phyloP scores from a whole-genome alignment of 2,113 vertebrate genomes.

The Cyrtonyx montezumae region DNA sequence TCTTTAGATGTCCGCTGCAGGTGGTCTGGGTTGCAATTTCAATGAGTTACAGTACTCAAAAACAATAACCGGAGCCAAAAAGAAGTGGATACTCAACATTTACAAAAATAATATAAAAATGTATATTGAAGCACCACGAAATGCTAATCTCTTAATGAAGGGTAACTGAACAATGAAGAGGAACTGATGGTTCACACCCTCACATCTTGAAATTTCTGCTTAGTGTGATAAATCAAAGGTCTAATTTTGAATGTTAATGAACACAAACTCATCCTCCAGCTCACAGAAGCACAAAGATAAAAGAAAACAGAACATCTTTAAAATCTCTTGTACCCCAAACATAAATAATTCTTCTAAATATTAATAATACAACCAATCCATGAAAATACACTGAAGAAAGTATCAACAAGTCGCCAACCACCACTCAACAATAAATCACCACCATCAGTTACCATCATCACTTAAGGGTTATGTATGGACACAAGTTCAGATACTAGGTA shows the following conservation, averaged over 20 bases:
- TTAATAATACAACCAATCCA: neutral
- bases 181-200: neutral
- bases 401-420: neutral
- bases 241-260: neutral
- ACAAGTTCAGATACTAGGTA: neutral
- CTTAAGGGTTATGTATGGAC: neutral
- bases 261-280: neutral
- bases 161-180: neutral
- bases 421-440: neutral
- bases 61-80: neutral
- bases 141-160: neutral
- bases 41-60: neutral
- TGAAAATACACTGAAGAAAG: neutral
- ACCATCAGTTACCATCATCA: neutral
- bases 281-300: neutral
- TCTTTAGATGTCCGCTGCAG: neutral
- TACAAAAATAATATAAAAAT: neutral
- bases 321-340: neutral
- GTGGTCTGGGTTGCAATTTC: neutral
- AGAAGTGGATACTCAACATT: neutral
- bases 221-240: neutral
- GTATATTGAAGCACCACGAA: neutral
- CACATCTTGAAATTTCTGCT: neutral
- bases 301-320: neutral
- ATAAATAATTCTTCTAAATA: neutral